A percentile compares a stretch with the other conserved stretches of the same genome.
Conservation (phyloP, 2,888 invertebrate genomes). For the Nezara viridula region DNA sequence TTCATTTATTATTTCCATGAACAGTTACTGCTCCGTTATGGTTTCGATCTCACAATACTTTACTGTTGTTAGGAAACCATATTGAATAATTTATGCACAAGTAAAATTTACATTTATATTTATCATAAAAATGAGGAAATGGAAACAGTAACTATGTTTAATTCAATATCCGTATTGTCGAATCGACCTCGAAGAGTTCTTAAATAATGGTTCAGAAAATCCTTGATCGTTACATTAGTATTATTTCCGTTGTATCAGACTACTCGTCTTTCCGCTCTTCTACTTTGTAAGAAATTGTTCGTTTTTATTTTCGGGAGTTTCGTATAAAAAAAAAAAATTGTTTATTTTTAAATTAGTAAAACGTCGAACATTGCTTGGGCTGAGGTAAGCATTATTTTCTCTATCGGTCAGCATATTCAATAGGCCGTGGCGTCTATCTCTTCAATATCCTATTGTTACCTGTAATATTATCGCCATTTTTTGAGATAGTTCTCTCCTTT, state of each 20-base stretch:
- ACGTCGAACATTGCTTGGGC: too few species aligned
- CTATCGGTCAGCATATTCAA: slow-evolving; percentile 21
- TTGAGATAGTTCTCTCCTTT: neutral
- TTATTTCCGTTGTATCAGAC: neutral
- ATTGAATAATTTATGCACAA: too few species aligned
- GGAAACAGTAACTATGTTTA: neutral
- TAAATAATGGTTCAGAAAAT: neutral
- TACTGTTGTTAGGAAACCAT: too few species aligned
- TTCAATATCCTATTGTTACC: neutral
- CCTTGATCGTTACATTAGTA: neutral
- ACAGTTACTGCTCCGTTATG: too few species aligned
- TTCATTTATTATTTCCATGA: too few species aligned
- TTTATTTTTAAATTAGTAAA: too few species aligned
- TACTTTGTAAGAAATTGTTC: neutral
- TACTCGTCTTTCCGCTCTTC: neutral
- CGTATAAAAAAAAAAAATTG: too few species aligned
- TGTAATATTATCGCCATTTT: neutral
- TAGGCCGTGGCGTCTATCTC: neutral
- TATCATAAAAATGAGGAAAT: neutral
- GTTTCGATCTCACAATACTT: too few species aligned
- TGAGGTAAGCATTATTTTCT: slow-evolving; percentile 12
- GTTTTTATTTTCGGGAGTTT: too few species aligned
- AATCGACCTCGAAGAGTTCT: neutral
- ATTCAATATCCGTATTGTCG: neutral
- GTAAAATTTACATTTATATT: too few species aligned